phyloP scores from a whole-genome alignment of 2,113 vertebrate species.

The Falcunculus frontatus region DNA sequence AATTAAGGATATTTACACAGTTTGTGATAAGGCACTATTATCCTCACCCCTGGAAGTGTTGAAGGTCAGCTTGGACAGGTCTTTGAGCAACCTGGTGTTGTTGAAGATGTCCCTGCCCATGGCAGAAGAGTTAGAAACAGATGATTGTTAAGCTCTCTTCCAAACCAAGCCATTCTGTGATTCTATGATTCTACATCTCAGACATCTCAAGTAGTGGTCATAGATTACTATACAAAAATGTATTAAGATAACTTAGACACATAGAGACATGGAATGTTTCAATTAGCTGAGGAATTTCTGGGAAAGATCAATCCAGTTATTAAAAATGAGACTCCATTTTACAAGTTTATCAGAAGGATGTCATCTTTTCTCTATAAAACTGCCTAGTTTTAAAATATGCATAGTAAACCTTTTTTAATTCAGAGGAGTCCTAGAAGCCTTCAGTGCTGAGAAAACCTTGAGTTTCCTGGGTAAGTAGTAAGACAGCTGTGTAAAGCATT shows the following conservation, averaged over 20 bases:
- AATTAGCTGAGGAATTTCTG: not conserved
- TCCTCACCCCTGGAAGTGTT: not conserved
- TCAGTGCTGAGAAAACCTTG: not conserved
- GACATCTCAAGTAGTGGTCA: not conserved
- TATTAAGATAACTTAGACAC: not conserved
- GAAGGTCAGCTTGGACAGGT: not conserved
- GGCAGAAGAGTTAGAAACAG: not conserved
- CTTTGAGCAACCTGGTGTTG: not conserved
- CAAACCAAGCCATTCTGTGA: not conserved
- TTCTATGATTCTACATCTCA: not conserved
- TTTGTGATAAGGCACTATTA: not conserved
- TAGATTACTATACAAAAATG: not conserved
- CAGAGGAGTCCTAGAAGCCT: not conserved
- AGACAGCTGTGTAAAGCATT: not conserved
- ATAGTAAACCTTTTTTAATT: not conserved
- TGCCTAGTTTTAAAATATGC: not conserved
- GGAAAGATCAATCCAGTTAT: not conserved
- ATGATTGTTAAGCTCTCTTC: not conserved
- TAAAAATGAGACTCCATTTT: not conserved
- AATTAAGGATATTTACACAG: not conserved
- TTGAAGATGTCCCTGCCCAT: not conserved
- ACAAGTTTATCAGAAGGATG: not conserved
- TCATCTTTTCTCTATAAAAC: not conserved
- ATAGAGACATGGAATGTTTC: not conserved
- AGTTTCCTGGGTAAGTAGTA: not conserved